These are phyloP conservation scores for Temnopleurus reevesii DNA, from an alignment of 53 echinoderm and acorn worm species.

Conservation along the genomic window DNA sequence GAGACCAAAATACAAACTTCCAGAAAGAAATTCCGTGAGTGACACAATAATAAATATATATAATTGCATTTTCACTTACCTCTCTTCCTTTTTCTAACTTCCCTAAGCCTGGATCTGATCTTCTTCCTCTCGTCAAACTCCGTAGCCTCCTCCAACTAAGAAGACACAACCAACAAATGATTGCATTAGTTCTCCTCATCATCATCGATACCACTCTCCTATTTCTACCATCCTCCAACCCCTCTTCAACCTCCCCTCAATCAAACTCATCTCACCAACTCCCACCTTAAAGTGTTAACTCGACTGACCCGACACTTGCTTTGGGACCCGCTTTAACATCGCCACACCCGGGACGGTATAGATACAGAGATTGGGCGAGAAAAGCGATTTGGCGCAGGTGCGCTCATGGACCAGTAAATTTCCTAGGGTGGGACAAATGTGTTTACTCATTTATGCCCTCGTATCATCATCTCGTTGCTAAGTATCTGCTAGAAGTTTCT, in stretches of 20 bases:
- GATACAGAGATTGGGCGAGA: slow-evolving; percentile 16
- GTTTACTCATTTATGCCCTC: slow-evolving; percentile 34
- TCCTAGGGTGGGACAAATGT: slow-evolving; percentile 23
- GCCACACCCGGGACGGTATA: background rate
- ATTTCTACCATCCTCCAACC: background rate
- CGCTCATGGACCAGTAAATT: slow-evolving; percentile 43
- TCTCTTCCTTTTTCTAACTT: slow-evolving; percentile 86
- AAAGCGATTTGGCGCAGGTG: slow-evolving; percentile 59
- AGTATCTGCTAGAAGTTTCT: background rate
- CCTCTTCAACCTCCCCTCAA: background rate
- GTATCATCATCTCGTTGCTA: background rate
- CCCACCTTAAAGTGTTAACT: slow-evolving; percentile 41
- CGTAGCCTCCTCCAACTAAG: slow-evolving; percentile 85
- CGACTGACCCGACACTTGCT: slow-evolving; percentile 7
- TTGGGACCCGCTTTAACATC: background rate
- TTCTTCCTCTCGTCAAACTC: slow-evolving; percentile 97
- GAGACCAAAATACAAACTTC: too few species aligned
- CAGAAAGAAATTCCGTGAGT: too few species aligned
- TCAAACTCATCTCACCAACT: slow-evolving; percentile 29
- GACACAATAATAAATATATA: background rate
- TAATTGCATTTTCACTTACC: slow-evolving; percentile 46
- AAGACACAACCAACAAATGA: slow-evolving; percentile 36
- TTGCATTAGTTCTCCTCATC: background rate
- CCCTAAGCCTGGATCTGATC: slow-evolving; percentile 87
- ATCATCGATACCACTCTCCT: background rate